Base-by-base conservation (phyloP, 2,113 vertebrate species). In the Brevimyrus niger region DNA sequence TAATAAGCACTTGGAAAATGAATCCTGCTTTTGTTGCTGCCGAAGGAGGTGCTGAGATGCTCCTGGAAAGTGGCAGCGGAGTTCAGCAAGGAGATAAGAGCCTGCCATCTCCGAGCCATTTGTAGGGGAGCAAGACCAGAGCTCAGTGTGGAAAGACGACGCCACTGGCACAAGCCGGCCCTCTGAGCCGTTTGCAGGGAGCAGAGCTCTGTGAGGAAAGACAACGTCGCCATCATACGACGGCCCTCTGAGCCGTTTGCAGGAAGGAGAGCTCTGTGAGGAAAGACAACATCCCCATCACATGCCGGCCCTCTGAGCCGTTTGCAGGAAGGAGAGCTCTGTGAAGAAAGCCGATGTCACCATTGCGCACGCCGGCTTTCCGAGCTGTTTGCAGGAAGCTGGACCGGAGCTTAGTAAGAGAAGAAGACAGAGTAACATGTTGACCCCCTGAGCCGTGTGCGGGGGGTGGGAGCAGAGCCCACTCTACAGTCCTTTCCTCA, bases 151-250 rank as follows among this genome's bases (percentile, higher is more conserved):
- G 61, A 31, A 69, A 46, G 5, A 46, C 44, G 6, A 46, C 4
- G 44, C 6, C 44, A 1, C 44, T 8, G 0, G 27, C 8, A 27
- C 58, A 65, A 2, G 2, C 23, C 3, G 1, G 58, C 7, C 0
- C 23, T 65, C 58, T 0, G 2, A 65, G 9, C 58, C 1, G n/a
- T 27, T 10, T 27, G 8, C 58, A 9, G 58, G n/a, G n/a, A 27
- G 58, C 58, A 65, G n/a, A 27, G 9, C 58, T 65, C n/a, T n/a
- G 58, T n/a, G 58, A 65, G 58, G 58, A 27, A 65, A 65, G n/a
- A 10, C 23, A 0, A 65, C 0, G 8, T 10, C 9, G 0, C 9
- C 61, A 0, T 27, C 8, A n/a, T n/a, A 65, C 0, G 9, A 0
- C 9, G n/a, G 61, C n/a, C 1, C 58, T 61, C 58, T 0, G 3